Percentiles rank a stretch among this genome's conserved stretches.
phyloP scores from a whole-genome alignment of 1,140 invertebrate species.

The Diorhabda sublineata region DNA sequence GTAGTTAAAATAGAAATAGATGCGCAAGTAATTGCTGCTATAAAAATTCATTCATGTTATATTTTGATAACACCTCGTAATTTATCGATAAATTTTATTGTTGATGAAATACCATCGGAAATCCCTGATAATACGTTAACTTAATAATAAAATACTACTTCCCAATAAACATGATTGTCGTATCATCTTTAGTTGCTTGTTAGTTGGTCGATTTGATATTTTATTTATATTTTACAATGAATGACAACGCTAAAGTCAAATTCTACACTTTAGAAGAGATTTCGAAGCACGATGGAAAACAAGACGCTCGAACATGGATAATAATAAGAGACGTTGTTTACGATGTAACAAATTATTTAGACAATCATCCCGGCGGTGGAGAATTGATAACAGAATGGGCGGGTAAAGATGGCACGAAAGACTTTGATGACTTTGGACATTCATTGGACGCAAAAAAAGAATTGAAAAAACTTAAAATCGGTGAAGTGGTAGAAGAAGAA shows the following conservation, averaged over 20 bases:
- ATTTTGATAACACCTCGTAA: too few species aligned
- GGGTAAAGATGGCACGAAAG: slow-evolving; percentile 59
- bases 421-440: slow-evolving; percentile 63
- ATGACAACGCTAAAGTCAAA: slow-evolving; percentile 10
- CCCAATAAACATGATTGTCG: too few species aligned
- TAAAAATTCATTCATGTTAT: too few species aligned
- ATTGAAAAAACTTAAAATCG: slow-evolving; percentile 60
- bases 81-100: too few species aligned
- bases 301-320: slow-evolving; percentile 55
- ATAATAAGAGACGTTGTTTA: slow-evolving; percentile 62
- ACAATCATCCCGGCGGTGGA: slow-evolving; percentile 48
- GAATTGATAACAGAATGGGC: slow-evolving; percentile 55
- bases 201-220: too few species aligned
- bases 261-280: slow-evolving; percentile 55
- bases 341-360: slow-evolving; percentile 59
- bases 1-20: too few species aligned
- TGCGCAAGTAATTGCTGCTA: too few species aligned
- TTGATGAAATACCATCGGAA: too few species aligned
- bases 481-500: slow-evolving; percentile 51
- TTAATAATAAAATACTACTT: too few species aligned
- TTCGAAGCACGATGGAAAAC: slow-evolving; percentile 52
- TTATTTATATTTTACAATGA: too few species aligned
- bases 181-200: too few species aligned
- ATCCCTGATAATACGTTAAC: too few species aligned
- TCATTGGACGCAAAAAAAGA: slow-evolving; percentile 56